Conservation (phyloP, 2,113 vertebrate genomes). For the Mixornis gularis region DNA sequence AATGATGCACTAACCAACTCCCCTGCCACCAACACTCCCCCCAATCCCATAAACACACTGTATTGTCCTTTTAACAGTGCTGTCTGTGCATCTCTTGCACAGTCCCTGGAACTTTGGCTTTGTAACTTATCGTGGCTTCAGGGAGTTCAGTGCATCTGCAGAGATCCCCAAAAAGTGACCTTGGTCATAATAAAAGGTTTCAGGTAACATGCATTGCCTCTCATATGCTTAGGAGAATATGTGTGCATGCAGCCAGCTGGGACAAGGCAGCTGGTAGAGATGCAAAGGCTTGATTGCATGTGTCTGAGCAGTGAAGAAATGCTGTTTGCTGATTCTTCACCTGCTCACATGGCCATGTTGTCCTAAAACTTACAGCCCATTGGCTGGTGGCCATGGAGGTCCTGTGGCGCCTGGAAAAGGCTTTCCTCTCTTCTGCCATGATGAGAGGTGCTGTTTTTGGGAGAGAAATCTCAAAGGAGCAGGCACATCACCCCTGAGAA, state of each 20-base stretch:
- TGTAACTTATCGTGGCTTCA: not conserved
- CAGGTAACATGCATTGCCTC: not conserved
- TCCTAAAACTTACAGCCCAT: not conserved
- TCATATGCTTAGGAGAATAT: not conserved
- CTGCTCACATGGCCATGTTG: not conserved
- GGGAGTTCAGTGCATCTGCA: not conserved
- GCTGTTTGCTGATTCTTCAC: not conserved
- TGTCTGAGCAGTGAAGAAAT: not conserved
- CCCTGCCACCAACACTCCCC: not conserved
- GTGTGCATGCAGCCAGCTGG: not conserved
- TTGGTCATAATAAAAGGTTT: not conserved
- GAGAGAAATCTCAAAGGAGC: not conserved
- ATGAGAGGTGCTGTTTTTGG: not conserved
- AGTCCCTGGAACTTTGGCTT: not conserved
- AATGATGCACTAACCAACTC: not conserved
- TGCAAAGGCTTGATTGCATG: not conserved
- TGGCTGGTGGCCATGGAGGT: not conserved
- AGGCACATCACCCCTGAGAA: accelerated
- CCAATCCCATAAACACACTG: not conserved
- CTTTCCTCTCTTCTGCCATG: not conserved
- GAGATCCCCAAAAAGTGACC: not conserved
- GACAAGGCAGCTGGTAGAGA: not conserved
- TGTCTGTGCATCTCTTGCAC: not conserved
- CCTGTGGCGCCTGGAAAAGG: not conserved
- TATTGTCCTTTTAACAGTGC: not conserved